Evolutionary conservation across 92 coral and sea anemone species (phyloP).

Genomic region (Hydrozoanthus gracilis): DNA sequence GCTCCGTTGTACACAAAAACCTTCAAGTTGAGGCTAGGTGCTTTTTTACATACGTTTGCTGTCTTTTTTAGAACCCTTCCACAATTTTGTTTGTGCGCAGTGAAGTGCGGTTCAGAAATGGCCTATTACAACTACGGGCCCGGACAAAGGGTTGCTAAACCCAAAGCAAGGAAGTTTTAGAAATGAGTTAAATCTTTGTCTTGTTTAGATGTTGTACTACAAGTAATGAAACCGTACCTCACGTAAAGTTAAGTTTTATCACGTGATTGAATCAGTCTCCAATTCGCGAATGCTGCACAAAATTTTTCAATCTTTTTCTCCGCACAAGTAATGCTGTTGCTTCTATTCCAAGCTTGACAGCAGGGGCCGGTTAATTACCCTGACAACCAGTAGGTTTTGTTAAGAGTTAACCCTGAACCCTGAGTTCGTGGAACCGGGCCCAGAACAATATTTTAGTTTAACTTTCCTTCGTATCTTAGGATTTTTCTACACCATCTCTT

Average conservation of each 20-base stretch:
- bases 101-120: not conserved
- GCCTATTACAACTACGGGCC: not conserved
- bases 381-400: not conserved
- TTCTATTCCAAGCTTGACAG: not conserved
- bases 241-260: not conserved
- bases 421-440: slow-evolving; percentile 1
- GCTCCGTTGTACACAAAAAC: not conserved
- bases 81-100: not conserved
- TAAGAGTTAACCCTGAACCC: not conserved
- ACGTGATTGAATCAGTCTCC: not conserved
- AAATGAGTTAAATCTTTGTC: not conserved
- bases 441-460: not conserved
- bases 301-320: not conserved
- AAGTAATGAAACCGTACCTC: not conserved
- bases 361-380: not conserved
- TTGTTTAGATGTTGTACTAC: not conserved
- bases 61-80: not conserved
- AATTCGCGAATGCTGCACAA: not conserved
- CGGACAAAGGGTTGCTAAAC: not conserved
- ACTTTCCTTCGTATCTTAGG: not conserved
- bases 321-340: not conserved
- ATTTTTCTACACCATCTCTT: slow-evolving; percentile 1
- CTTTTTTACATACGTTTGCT: not conserved
- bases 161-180: not conserved
- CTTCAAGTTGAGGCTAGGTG: not conserved